Evolutionary conservation across 2,113 vertebrate genomes (phyloP), one percentile per base, ranked within the genome.

Genomic region (Promerops cafer): DNA sequence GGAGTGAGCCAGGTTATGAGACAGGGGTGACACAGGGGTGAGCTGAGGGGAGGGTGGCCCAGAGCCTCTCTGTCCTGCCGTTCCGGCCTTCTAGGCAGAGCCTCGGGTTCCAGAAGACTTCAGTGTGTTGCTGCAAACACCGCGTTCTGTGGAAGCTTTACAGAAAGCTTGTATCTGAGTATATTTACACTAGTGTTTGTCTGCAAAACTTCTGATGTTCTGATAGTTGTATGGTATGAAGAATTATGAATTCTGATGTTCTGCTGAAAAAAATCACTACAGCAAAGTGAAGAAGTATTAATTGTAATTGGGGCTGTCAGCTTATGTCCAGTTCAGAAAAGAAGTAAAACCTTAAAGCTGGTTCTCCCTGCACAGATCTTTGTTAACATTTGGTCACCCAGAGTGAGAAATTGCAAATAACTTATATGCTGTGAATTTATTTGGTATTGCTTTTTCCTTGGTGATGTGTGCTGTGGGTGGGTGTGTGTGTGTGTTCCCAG

Each of bases 401-500:
- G 39, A 56, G 49, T 0, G 0, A 79, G 45, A 85, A 92, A 77
- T 31, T 75, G 24, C 17, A 77, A 20, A 52, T 85, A 77, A 68
- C 37, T 76, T 61, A 2, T 0, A 31, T 45, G 10, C 18, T 65
- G 28, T 45, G 31, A 72, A 42, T 1, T 6, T 6, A 7, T 61
- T 71, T 5, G 7, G 30, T 68, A 27, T 23, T 83, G 80, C 21
- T 49, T 77, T 92, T 84, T 47, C 33, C 71, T 82, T 84, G 60
- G 28, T 89, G 68, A 22, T 14, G 6, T 33, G 37, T 30, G 23
- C 10, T 3, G 1, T 3, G 26, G 2, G 21, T 0, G 40, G 1
- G 22, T 5, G 45, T 1, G 4, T 35, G 37, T 24, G 44, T 24
- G 26, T 60, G 18, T 52, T 90, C 31, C 44, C 66, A 87, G n/a